A percentile compares a stretch with the other conserved stretches of the same genome.
Evolutionary conservation across 2,888 invertebrate species (phyloP).

Genomic region (Gonocerus acuteangulatus): DNA sequence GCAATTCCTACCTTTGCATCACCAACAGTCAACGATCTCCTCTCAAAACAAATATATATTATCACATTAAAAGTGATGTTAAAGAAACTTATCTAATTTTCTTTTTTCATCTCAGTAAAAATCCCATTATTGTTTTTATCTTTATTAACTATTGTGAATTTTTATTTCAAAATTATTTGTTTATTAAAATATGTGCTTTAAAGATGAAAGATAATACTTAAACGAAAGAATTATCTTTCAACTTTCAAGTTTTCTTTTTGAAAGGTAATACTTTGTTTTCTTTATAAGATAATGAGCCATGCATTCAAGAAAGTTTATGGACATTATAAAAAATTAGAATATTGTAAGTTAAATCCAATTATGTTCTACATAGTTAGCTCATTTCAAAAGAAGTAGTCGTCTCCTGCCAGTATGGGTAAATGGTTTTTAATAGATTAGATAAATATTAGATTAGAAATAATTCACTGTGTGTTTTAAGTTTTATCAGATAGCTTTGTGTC

Average conservation of each 20-base stretch:
- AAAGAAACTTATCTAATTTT: too few species aligned
- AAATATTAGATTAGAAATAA: neutral
- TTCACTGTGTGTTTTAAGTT: too few species aligned
- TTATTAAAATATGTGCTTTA: too few species aligned
- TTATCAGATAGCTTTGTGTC: too few species aligned
- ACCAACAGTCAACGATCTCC: too few species aligned
- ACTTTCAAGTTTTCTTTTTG: neutral
- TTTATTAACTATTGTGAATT: neutral
- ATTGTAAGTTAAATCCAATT: conserved; percentile 40
- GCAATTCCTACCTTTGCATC: too few species aligned
- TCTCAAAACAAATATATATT: too few species aligned
- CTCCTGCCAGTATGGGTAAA: conserved; percentile 19
- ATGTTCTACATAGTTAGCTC: conserved; percentile 15
- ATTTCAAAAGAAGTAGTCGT: neutral
- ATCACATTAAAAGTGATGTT: too few species aligned
- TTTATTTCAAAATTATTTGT: too few species aligned
- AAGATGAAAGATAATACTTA: too few species aligned
- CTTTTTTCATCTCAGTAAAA: too few species aligned
- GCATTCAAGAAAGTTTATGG: conserved; percentile 41
- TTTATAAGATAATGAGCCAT: conserved; percentile 39
- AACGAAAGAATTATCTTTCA: neutral
- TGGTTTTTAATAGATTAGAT: conserved; percentile 11
- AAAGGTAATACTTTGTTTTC: conserved; percentile 22
- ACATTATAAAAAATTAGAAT: conserved; percentile 42
- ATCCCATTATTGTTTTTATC: conserved; percentile 4